Percentiles rank a stretch among this genome's conserved stretches.
phyloP scores from a whole-genome alignment of 2,888 invertebrate genomes.

The Pyrgus malvae region DNA sequence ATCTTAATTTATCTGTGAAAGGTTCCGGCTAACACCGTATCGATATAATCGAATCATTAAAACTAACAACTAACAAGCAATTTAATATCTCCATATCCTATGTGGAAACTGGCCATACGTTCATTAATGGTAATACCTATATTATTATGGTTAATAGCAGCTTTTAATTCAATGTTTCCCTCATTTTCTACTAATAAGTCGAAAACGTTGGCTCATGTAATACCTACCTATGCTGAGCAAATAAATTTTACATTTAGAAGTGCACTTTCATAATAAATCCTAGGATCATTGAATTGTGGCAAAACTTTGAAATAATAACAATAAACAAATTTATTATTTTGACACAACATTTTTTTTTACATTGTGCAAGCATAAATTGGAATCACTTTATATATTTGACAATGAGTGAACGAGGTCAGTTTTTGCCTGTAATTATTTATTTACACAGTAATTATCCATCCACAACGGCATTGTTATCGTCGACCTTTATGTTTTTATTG shows the following conservation, averaged over 20 bases:
- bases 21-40: conserved; percentile 67
- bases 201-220: conserved; percentile 12
- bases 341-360: conserved; percentile 26
- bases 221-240: too few relatives aligned
- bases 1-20: conserved; percentile 75
- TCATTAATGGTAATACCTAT: conserved; percentile 23
- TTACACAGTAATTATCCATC: conserved; percentile 61
- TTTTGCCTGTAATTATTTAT: conserved; percentile 62
- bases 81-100: conserved; percentile 41
- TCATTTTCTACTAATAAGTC: conserved; percentile 20
- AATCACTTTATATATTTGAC: conserved; percentile 43
- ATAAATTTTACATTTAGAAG: too few relatives aligned
- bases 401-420: conserved; percentile 66
- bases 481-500: conserved; percentile 61
- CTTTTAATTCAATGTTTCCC: conserved; percentile 25
- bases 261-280: too few relatives aligned
- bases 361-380: conserved; percentile 32
- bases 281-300: too few relatives aligned
- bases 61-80: conserved; percentile 62
- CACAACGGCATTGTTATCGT: conserved; percentile 67
- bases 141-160: conserved; percentile 22
- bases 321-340: too few relatives aligned
- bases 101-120: conserved; percentile 15
- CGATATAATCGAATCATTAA: conserved; percentile 68
- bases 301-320: too few relatives aligned